Conservation (phyloP, 2,888 invertebrate genomes). For the Metalampra italica region DNA sequence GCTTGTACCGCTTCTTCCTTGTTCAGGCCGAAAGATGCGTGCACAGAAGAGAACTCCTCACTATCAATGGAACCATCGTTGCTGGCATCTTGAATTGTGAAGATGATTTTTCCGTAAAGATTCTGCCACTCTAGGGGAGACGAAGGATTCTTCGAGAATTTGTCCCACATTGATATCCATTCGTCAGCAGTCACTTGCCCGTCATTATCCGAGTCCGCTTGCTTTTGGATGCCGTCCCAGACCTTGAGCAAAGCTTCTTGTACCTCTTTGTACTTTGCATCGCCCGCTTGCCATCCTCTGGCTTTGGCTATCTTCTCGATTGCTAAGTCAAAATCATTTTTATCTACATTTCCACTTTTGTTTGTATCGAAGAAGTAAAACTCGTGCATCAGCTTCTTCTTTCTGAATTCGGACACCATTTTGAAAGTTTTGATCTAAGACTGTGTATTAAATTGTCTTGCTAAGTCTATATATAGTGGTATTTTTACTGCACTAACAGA, state of each 20-base stretch:
- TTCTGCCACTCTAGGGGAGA: conserved; percentile 90
- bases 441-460: background rate
- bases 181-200: conserved; percentile 92
- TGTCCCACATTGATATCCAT: conserved; percentile 93
- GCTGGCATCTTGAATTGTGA: conserved; percentile 91
- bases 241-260: conserved; percentile 86
- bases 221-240: conserved; percentile 89
- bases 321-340: conserved; percentile 91
- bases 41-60: conserved; percentile 89
- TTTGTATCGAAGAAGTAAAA: conserved; percentile 95
- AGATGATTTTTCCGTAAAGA: conserved; percentile 91
- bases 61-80: conserved; percentile 87
- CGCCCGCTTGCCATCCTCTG: conserved; percentile 86
- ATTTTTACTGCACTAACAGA: conserved; percentile 5
- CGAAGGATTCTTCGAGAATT: conserved; percentile 85
- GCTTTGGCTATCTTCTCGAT: conserved; percentile 89
- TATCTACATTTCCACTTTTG: conserved; percentile 91
- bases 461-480: background rate
- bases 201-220: conserved; percentile 91
- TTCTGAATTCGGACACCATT: conserved; percentile 90
- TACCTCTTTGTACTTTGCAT: conserved; percentile 85
- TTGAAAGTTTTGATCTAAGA: conserved; percentile 33
- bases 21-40: conserved; percentile 87
- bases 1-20: conserved; percentile 86
- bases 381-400: conserved; percentile 91